Conservation (phyloP, 2,113 vertebrate genomes). For the Colinus virginianus region DNA sequence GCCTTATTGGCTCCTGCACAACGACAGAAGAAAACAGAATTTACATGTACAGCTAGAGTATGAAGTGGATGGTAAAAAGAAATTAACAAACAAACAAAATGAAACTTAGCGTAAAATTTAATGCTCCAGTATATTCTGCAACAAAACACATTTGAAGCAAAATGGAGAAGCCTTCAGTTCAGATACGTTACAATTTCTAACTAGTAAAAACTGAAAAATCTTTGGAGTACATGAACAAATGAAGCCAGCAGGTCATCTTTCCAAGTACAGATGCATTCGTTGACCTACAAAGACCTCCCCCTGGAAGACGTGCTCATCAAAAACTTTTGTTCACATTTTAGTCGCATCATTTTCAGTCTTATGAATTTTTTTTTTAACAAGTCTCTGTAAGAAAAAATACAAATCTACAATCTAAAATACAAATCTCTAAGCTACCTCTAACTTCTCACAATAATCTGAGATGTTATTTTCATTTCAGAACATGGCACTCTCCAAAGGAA, state of each 20-base stretch:
- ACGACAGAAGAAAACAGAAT: not conserved
- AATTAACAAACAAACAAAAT: not conserved
- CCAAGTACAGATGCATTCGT: not conserved
- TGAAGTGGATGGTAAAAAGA: not conserved
- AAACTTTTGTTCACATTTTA: constrained; percentile 5
- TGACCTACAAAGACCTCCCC: not conserved
- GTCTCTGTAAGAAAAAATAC: not conserved
- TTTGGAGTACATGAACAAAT: not conserved
- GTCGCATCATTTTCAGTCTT: not conserved
- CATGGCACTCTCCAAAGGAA: not conserved
- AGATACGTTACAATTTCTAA: not conserved
- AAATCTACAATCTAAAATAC: too few species aligned
- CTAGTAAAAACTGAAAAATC: not conserved
- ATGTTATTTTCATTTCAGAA: not conserved
- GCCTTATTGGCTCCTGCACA: not conserved
- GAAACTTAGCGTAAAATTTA: not conserved
- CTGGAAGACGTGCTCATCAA: not conserved
- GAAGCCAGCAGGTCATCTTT: not conserved
- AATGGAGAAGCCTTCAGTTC: not conserved
- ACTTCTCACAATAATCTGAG: constrained; percentile 25
- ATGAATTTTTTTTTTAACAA: not conserved
- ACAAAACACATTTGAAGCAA: not conserved
- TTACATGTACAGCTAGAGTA: not conserved
- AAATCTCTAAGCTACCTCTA: too few species aligned
- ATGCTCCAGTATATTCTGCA: not conserved